These are phyloP conservation scores for Ypsolopha sequella DNA, from an alignment of 2,888 invertebrate species.

Conservation along the genomic window DNA sequence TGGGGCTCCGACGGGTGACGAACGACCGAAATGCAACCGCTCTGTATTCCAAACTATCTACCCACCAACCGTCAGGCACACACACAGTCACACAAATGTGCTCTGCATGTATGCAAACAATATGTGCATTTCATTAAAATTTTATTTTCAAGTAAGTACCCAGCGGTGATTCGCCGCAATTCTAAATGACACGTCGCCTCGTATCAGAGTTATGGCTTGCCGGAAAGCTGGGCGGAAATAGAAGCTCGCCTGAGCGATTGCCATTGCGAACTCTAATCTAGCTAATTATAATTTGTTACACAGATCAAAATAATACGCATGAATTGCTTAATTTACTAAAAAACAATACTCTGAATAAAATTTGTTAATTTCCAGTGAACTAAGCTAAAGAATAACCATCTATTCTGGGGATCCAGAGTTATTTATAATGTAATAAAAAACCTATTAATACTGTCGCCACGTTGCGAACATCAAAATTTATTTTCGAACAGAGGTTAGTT, in stretches of 20 bases:
- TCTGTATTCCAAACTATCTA: background rate
- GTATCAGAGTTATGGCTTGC: no score
- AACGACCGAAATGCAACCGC: conserved; percentile 12
- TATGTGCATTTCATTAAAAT: background rate
- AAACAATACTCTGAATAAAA: no score
- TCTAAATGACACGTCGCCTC: background rate
- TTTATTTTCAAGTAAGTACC: background rate
- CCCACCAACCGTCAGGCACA: background rate
- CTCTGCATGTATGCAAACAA: background rate
- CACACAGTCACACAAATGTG: background rate
- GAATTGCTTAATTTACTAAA: no score
- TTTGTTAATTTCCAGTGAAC: background rate
- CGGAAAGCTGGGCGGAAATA: no score
- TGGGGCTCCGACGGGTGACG: conserved; percentile 56
- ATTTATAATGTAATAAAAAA: background rate
- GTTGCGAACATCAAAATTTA: background rate
- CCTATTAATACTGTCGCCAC: background rate
- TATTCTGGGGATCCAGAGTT: background rate
- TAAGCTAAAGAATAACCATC: background rate
- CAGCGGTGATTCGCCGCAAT: background rate
- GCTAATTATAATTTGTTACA: no score
- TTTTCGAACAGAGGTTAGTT: background rate
- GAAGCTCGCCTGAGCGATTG: no score
- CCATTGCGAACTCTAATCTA: no score
- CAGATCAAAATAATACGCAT: no score